phyloP scores from a whole-genome alignment of 2,888 invertebrate species.

The Osmoderma eremita region DNA sequence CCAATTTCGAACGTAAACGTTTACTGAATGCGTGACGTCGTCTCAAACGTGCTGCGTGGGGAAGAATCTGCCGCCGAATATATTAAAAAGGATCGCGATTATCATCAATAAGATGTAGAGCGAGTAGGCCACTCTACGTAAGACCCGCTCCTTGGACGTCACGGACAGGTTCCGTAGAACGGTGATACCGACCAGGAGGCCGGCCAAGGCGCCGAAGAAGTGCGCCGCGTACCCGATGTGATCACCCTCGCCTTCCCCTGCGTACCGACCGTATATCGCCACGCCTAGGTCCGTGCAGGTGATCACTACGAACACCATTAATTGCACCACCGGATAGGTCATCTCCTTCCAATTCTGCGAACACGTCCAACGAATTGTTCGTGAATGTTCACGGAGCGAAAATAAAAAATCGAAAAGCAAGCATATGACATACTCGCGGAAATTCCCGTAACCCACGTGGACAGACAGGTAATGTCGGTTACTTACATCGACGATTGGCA shows the following conservation, averaged over 20 bases:
- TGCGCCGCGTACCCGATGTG: conserved; percentile 96
- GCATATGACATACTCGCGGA: background rate
- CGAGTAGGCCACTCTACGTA: conserved; percentile 85
- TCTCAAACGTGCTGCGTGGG: conserved; percentile 29
- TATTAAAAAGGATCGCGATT: conserved; percentile 78
- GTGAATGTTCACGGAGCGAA: conserved; percentile 68
- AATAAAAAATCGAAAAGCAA: background rate
- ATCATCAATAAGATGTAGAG: conserved; percentile 77
- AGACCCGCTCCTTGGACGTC: conserved; percentile 80
- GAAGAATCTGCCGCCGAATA: conserved; percentile 71
- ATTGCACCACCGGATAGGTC: conserved; percentile 89
- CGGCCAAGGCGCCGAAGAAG: conserved; percentile 90
- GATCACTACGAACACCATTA: conserved; percentile 83
- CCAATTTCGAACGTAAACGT: background rate
- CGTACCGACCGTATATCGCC: conserved; percentile 89
- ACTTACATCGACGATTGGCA: too few relatives aligned
- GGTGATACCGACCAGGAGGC: conserved; percentile 70
- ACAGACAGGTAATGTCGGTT: too few relatives aligned
- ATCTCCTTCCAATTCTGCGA: conserved; percentile 95
- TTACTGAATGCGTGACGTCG: background rate
- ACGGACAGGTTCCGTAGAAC: conserved; percentile 76
- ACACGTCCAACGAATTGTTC: conserved; percentile 51
- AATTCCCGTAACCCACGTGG: background rate
- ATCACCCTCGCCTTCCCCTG: conserved; percentile 70
- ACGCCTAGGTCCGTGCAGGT: conserved; percentile 87